A percentile compares a stretch with the other conserved stretches of the same genome.
Conservation (phyloP, 1,140 invertebrate species). For the Rhizoglyphus robini region DNA sequence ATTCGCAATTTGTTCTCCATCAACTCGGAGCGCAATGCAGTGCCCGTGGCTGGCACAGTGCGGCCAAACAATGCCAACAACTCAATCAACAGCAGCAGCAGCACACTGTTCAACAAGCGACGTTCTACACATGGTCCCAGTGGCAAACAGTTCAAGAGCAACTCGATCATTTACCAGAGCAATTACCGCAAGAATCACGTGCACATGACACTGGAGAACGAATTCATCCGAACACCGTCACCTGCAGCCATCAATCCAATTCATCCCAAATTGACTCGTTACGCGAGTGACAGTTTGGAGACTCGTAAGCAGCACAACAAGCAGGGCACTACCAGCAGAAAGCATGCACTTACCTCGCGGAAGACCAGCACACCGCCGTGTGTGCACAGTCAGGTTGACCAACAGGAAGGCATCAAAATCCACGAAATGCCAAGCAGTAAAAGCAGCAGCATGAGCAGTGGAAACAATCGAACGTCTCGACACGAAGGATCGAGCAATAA, state of each 20-base stretch:
- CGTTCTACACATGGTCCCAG: too few relatives aligned
- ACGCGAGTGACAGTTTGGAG: not conserved
- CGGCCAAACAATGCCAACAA: not conserved
- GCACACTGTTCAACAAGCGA: not conserved
- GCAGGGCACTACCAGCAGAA: too few relatives aligned
- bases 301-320: not conserved
- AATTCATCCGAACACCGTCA: not conserved
- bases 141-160: conserved; percentile 11
- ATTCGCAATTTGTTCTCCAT: not conserved
- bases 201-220: conserved; percentile 12
- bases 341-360: too few relatives aligned
- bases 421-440: not conserved
- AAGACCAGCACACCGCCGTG: too few relatives aligned
- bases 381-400: too few relatives aligned
- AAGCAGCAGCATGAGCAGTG: not conserved
- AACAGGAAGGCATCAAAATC: too few relatives aligned
- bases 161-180: conserved; percentile 12
- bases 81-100: conserved; percentile 2
- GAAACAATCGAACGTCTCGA: too few relatives aligned
- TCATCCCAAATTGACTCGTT: not conserved
- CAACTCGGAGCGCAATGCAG: not conserved
- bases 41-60: too few relatives aligned
- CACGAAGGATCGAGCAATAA: too few relatives aligned
- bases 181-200: conserved; percentile 15
- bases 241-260: not conserved